Percentiles rank a stretch among this genome's conserved stretches.
Conservation (phyloP, 2,888 invertebrate genomes). For the Dastarcus helophoroides region DNA sequence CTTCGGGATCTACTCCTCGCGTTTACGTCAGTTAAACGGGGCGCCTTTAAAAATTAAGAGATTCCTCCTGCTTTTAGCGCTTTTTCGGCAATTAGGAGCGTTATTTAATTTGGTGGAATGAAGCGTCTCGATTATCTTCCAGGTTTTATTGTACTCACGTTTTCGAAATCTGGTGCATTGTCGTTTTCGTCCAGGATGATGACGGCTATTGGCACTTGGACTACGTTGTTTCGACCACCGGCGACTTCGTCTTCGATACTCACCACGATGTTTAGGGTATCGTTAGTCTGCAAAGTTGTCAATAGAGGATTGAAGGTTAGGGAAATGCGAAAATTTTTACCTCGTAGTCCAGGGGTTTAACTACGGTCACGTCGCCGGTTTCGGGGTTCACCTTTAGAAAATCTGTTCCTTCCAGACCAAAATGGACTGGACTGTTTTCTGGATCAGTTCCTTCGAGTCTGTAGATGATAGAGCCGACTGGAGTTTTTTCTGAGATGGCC, state of each 20-base stretch:
- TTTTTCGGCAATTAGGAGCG: no score
- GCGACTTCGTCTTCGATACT: constrained; percentile 67
- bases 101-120: no score
- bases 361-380: constrained; percentile 69
- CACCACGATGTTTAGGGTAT: constrained; percentile 67
- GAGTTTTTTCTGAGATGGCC: constrained; percentile 65
- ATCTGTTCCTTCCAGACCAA: constrained; percentile 68
- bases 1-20: no score
- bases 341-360: constrained; percentile 73
- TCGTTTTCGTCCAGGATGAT: constrained; percentile 84
- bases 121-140: no score
- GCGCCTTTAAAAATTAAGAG: no score
- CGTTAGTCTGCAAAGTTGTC: constrained; percentile 52
- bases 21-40: no score
- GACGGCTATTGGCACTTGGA: constrained; percentile 65
- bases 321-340: constrained; percentile 38
- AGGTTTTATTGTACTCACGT: constrained; percentile 48
- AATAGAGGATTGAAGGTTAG: neutral
- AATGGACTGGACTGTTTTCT: constrained; percentile 61
- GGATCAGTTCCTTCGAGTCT: constrained; percentile 70
- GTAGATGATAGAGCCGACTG: constrained; percentile 69
- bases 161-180: constrained; percentile 68
- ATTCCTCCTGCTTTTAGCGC: no score
- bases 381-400: constrained; percentile 64
- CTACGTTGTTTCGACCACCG: constrained; percentile 55